Conservation (phyloP, 1,140 invertebrate species). For the Drosophila simulans region DNA sequence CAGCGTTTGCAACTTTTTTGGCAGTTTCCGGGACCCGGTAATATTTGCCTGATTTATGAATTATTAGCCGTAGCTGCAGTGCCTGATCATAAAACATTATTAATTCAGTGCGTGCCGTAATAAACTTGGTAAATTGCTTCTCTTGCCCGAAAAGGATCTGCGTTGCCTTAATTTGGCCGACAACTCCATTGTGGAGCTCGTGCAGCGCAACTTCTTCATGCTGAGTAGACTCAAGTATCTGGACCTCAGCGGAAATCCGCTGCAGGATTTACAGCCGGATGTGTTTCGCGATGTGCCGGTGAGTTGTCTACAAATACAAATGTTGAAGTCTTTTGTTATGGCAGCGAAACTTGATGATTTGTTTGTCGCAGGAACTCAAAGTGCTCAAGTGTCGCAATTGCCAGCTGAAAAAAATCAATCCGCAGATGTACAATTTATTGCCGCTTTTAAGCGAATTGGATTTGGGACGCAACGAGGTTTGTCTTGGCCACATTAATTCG, state of each 20-base stretch:
- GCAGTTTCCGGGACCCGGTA: slow-evolving; percentile 51
- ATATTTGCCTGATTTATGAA: slow-evolving; percentile 70
- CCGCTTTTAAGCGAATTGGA: slow-evolving; percentile 89
- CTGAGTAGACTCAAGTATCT: slow-evolving; percentile 88
- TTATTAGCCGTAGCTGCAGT: slow-evolving; percentile 49
- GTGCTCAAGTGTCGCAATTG: slow-evolving; percentile 89
- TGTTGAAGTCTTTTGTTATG: slow-evolving; percentile 9
- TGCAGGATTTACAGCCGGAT: slow-evolving; percentile 89
- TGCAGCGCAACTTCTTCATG: slow-evolving; percentile 88
- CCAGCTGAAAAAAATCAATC: slow-evolving; percentile 89
- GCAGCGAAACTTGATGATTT: slow-evolving; percentile 19
- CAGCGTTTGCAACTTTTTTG: slow-evolving; percentile 58
- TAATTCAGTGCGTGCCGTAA: slow-evolving; percentile 66
- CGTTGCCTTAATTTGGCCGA: slow-evolving; percentile 88
- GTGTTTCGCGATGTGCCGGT: slow-evolving; percentile 91
- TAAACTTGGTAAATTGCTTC: slow-evolving; percentile 52
- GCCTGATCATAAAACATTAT: slow-evolving; percentile 56
- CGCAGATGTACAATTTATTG: slow-evolving; percentile 90
- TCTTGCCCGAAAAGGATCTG: slow-evolving; percentile 85
- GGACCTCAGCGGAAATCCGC: slow-evolving; percentile 90
- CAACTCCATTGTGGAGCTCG: slow-evolving; percentile 89
- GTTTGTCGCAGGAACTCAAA: slow-evolving; percentile 86
- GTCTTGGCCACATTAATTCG: slow-evolving; percentile 32
- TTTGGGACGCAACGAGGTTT: slow-evolving; percentile 89
- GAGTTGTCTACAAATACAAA: slow-evolving; percentile 55